These are phyloP conservation scores for Encarsia formosa DNA, from an alignment of 2,888 invertebrate genomes.

Conservation along the genomic window DNA sequence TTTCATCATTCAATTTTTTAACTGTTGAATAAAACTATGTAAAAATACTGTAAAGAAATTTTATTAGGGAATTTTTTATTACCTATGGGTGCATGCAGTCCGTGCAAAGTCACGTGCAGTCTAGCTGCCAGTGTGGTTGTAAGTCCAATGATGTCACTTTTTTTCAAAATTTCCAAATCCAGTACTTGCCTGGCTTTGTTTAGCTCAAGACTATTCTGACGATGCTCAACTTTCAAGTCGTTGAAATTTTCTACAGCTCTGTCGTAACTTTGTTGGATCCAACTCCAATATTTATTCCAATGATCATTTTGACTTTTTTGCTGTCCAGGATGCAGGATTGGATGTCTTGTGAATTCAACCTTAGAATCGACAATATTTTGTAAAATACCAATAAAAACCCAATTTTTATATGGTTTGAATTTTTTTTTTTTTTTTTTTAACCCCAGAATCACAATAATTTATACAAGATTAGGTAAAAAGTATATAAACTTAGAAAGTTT, in stretches of 20 bases:
- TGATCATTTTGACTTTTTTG: not conserved
- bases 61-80: no score
- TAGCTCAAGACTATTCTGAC: not conserved
- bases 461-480: not conserved
- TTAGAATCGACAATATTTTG: not conserved
- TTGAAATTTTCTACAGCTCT: not conserved
- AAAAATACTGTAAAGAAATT: no score
- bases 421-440: not conserved
- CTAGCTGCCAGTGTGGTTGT: constrained; percentile 9
- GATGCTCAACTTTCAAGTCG: not conserved
- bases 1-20: no score
- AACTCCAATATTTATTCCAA: not conserved
- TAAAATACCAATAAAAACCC: not conserved
- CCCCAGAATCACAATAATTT: not conserved
- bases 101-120: not conserved
- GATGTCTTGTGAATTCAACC: not conserved
- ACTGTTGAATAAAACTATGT: no score
- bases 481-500: not conserved
- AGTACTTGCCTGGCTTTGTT: not conserved
- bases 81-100: constrained; percentile 5
- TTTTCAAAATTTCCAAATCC: not conserved
- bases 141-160: not conserved
- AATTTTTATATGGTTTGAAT: not conserved
- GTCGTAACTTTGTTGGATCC: not conserved
- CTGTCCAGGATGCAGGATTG: not conserved